Conservation (phyloP, 2,113 vertebrate species). For the Cyprinodon variegatus region DNA sequence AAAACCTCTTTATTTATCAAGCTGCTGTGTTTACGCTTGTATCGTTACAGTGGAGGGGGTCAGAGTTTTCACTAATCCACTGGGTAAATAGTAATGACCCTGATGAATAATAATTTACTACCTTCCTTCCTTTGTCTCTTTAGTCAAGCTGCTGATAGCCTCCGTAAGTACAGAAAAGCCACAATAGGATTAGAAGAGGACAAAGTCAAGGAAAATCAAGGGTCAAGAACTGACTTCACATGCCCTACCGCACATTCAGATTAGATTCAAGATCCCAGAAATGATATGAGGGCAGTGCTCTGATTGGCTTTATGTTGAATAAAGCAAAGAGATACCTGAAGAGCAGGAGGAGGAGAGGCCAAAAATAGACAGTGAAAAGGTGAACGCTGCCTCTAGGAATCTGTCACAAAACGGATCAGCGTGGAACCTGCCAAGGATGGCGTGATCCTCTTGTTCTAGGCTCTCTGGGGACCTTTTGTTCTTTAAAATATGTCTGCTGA, state of each 20-base stretch:
- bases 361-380: constrained; percentile 50
- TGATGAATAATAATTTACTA: background rate
- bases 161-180: background rate
- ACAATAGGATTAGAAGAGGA: constrained; percentile 15
- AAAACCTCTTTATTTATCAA: no score
- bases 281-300: constrained; percentile 28
- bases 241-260: constrained; percentile 28
- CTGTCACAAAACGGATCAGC: constrained; percentile 47
- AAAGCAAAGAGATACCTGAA: constrained; percentile 20
- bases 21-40: background rate
- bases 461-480: constrained; percentile 1
- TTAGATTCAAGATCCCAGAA: constrained; percentile 36
- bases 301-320: background rate
- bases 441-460: constrained; percentile 26
- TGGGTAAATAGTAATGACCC: background rate
- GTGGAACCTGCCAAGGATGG: constrained; percentile 23
- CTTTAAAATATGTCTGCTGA: constrained; percentile 5
- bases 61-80: background rate
- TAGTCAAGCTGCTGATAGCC: background rate
- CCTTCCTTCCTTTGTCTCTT: background rate
- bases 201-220: constrained; percentile 19
- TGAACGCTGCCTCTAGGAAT: constrained; percentile 48
- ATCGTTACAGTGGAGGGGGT: background rate
- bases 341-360: constrained; percentile 14
- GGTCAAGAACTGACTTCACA: constrained; percentile 28